These are phyloP conservation scores for Misgurnus anguillicaudatus DNA, from an alignment of 2,113 vertebrate species.

Conservation along the genomic window DNA sequence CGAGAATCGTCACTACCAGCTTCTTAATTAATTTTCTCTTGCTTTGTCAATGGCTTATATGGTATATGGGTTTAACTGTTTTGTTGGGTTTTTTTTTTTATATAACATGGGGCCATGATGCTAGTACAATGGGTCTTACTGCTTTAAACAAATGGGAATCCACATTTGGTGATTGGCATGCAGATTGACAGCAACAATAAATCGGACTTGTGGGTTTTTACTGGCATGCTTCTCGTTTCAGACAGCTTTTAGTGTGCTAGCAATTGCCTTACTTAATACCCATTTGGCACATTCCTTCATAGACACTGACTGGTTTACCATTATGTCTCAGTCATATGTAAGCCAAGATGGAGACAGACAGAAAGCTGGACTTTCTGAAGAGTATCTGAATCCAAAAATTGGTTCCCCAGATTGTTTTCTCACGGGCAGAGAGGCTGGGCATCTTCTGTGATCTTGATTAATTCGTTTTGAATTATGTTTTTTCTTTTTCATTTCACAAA, in stretches of 20 bases:
- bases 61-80: too few species aligned
- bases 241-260: not conserved
- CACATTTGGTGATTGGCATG: not conserved
- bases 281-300: conserved; percentile 2
- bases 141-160: conserved; percentile 5
- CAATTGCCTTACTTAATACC: conserved; percentile 28
- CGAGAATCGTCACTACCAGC: too few species aligned
- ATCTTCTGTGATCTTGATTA: conserved; percentile 41
- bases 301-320: conserved; percentile 16
- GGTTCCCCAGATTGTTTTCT: conserved; percentile 15
- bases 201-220: conserved; percentile 15
- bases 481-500: conserved; percentile 17
- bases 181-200: not conserved
- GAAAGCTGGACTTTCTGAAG: conserved; percentile 1
- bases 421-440: conserved; percentile 12
- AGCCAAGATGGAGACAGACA: not conserved
- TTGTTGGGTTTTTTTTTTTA: not conserved
- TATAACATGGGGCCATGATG: not conserved
- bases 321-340: conserved; percentile 18
- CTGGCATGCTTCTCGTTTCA: not conserved
- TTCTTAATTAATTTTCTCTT: too few species aligned
- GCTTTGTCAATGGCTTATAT: too few species aligned
- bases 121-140: not conserved
- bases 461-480: conserved; percentile 31
- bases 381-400: conserved; percentile 13